Percentiles rank a stretch among this genome's conserved stretches.
Evolutionary conservation across 2,113 vertebrate genomes (phyloP).

Genomic region (Polypterus senegalus): DNA sequence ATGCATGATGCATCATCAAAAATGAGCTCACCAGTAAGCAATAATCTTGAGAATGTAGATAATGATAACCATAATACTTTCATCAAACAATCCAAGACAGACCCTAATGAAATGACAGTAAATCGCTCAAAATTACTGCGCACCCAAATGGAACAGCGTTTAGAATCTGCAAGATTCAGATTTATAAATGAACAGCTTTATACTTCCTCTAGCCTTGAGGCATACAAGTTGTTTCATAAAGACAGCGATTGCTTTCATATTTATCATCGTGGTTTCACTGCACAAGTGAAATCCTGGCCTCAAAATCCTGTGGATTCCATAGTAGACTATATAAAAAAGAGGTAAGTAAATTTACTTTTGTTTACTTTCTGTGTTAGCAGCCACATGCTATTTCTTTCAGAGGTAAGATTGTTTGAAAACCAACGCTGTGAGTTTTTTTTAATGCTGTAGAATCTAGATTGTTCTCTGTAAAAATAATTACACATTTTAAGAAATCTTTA

Average conservation of each 20-base stretch:
- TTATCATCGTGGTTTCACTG: slow-evolving; percentile 77
- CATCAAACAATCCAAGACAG: too few species aligned
- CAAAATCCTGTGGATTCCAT: slow-evolving; percentile 65
- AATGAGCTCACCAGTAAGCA: too few species aligned
- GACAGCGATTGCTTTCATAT: slow-evolving; percentile 65
- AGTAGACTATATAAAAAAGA: slow-evolving; percentile 53
- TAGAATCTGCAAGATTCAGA: slow-evolving; percentile 73
- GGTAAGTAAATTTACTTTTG: slow-evolving; percentile 40
- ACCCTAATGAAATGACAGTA: too few species aligned
- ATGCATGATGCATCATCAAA: too few species aligned
- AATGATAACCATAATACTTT: too few species aligned
- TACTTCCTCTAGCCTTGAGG: slow-evolving; percentile 57
- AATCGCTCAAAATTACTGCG: slow-evolving; percentile 47
- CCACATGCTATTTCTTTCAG: too few species aligned
- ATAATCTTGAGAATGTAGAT: too few species aligned
- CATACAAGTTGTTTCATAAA: slow-evolving; percentile 55
- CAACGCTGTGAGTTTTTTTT: too few species aligned
- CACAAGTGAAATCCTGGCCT: slow-evolving; percentile 73
- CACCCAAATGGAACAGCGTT: slow-evolving; percentile 61
- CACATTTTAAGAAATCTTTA: too few species aligned
- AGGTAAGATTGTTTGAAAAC: too few species aligned
- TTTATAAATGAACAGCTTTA: slow-evolving; percentile 81
- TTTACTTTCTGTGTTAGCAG: neutral
- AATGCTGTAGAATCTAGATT: too few species aligned
- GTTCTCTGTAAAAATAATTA: too few species aligned